Conservation (phyloP, 2,797 vertebrate genomes). For the Microctenopoma lineatum region DNA sequence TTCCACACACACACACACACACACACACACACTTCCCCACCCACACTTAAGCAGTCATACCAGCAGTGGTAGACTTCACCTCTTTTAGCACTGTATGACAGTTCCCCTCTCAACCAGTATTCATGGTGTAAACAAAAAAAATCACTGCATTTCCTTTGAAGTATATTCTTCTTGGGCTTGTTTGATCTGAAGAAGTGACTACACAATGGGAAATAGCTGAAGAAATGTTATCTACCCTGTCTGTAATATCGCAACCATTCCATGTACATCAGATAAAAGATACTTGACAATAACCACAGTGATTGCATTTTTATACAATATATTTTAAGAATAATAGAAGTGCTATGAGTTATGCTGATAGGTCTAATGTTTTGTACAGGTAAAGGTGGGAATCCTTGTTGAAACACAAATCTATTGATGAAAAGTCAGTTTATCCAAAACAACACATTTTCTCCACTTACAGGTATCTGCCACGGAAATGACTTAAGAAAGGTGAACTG, state of each 20-base stretch:
- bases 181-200: conserved; percentile 45
- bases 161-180: conserved; percentile 24
- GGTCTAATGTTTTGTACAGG: neutral
- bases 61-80: conserved; percentile 46
- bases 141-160: conserved; percentile 29
- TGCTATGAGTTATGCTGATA: neutral
- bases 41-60: conserved; percentile 36
- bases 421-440: neutral
- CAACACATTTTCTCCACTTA: neutral
- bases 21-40: conserved; percentile 1
- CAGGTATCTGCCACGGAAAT: neutral
- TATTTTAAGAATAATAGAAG: neutral
- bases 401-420: neutral
- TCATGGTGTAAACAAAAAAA: conserved; percentile 27
- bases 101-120: conserved; percentile 26
- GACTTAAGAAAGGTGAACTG: neutral
- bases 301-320: neutral
- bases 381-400: neutral
- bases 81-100: conserved; percentile 39
- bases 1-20: conserved; percentile 10
- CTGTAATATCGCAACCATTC: neutral
- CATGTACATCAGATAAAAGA: conserved; percentile 1
- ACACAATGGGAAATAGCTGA: conserved; percentile 23
- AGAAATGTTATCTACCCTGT: conserved; percentile 4
- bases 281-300: neutral